These are phyloP conservation scores for Parasteatoda lunata DNA, from an alignment of 2,888 invertebrate genomes.

Conservation along the genomic window DNA sequence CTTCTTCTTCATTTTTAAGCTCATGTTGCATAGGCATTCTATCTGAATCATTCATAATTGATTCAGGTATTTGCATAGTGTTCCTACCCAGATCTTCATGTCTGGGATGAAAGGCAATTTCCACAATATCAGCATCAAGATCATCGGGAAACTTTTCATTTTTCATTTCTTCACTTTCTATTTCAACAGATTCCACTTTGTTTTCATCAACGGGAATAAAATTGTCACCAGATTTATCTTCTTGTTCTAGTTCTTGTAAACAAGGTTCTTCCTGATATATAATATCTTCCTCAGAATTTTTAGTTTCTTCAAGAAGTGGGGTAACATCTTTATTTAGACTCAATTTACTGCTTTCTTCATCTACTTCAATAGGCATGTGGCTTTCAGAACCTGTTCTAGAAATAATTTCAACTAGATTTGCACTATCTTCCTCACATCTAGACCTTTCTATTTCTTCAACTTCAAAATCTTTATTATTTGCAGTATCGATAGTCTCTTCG, in stretches of 20 bases:
- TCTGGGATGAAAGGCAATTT: slow-evolving; percentile 29
- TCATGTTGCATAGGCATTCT: slow-evolving; percentile 39
- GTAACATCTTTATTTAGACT: slow-evolving; percentile 47
- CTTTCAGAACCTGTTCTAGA: not conserved
- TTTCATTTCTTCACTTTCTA: slow-evolving; percentile 19
- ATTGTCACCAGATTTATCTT: slow-evolving; percentile 15
- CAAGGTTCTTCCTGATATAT: slow-evolving; percentile 20
- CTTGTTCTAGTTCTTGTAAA: slow-evolving; percentile 11
- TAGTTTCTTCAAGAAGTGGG: slow-evolving; percentile 34
- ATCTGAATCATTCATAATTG: slow-evolving; percentile 13
- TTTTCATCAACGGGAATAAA: slow-evolving; percentile 16
- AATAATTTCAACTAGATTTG: not conserved
- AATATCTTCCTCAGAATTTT: slow-evolving; percentile 18
- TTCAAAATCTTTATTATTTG: not conserved
- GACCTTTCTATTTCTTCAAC: slow-evolving; percentile 9
- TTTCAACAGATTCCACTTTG: slow-evolving; percentile 16
- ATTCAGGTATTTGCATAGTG: slow-evolving; percentile 31
- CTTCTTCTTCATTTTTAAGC: slow-evolving; percentile 62
- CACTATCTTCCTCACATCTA: slow-evolving; percentile 4
- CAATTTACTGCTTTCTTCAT: not conserved
- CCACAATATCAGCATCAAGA: slow-evolving; percentile 18
- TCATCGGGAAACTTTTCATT: slow-evolving; percentile 18
- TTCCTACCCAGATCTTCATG: slow-evolving; percentile 19
- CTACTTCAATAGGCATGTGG: not conserved
- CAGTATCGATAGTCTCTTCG: not conserved